Base-by-base conservation (phyloP, 2,888 invertebrate species). In the Pristionchus maxplancki region DNA sequence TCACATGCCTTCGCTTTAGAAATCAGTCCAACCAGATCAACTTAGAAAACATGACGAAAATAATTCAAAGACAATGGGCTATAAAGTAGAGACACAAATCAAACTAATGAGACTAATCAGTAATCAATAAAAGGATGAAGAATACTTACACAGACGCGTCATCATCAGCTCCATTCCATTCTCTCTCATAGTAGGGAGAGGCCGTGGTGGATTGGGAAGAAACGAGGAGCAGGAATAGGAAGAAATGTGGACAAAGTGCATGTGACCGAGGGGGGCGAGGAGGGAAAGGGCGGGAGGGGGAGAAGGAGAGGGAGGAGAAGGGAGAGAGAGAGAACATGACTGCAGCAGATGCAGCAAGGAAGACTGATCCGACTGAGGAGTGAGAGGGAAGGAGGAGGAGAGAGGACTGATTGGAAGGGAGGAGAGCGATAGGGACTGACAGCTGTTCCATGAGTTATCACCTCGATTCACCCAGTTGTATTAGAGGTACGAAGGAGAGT, bases 391-490 rank as follows among this genome's bases (percentile, higher is more conserved):
- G 85, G 40, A 53, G 5, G 31, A 40, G 48, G 20, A 20, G 64
- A 64, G 64, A 85, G 44, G 40, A 37, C 44, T 37, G 85, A 85
- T 62, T 28, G 82, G 40, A 44, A 44, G 81, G n/a, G n/a, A n/a
- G n/a, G n/a, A n/a, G n/a, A n/a, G n/a, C n/a, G n/a, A n/a, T n/a
- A n/a, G n/a, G n/a, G n/a, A 31, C 17, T 20, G 64, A 64, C 62
- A 64, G 50, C 85, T 85, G 85, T 85, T 64, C 85, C 82, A 83
- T 83, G 82, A 83, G 53, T 53, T 83, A 83, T 83, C 82, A 58
- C 82, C 53, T 20, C 44, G 24, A 44, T 78, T 40, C 78, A 24
- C 5, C 44, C 44, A 44, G 82, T 53, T 53, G 53, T 83, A 34
- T 20, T 15, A 53, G 34, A 44, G 28, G 40, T 44, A 48, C 81